Evolutionary conservation across 2,888 invertebrate species (phyloP).

Genomic region (Epistrophe grossulariae): DNA sequence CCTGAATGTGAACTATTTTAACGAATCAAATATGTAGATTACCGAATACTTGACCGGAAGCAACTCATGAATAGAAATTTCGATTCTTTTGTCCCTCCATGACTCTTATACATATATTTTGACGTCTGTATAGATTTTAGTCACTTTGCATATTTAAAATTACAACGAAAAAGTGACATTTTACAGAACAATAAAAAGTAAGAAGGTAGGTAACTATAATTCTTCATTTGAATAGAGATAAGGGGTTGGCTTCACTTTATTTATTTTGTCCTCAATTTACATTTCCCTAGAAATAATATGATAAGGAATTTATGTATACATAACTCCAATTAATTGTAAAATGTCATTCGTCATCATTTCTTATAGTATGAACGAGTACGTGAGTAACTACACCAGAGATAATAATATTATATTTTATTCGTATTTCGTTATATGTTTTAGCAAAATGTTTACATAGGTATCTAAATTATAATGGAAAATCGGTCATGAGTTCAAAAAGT

Average conservation of each 20-base stretch:
- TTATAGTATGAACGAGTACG: no score
- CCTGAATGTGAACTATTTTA: not conserved
- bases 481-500: conserved; percentile 52
- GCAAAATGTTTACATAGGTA: conserved; percentile 23
- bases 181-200: not conserved
- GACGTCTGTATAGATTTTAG: not conserved
- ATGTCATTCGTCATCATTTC: conserved; percentile 25
- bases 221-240: conserved; percentile 11
- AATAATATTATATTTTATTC: not conserved
- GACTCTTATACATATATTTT: not conserved
- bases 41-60: conserved; percentile 56
- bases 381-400: conserved; percentile 2
- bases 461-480: conserved; percentile 30
- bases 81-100: not conserved
- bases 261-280: conserved; percentile 54
- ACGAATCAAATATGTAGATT: conserved; percentile 27
- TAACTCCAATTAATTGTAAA: not conserved
- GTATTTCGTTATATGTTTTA: not conserved
- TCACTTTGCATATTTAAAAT: not conserved
- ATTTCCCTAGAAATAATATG: conserved; percentile 58
- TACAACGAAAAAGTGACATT: conserved; percentile 10
- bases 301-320: conserved; percentile 42
- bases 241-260: conserved; percentile 15
- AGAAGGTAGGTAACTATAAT: not conserved
- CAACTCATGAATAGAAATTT: conserved; percentile 22